Evolutionary conservation across 2,888 invertebrate species (phyloP), one percentile per base, ranked within the genome.

Genomic region (Dasypogon diadema): DNA sequence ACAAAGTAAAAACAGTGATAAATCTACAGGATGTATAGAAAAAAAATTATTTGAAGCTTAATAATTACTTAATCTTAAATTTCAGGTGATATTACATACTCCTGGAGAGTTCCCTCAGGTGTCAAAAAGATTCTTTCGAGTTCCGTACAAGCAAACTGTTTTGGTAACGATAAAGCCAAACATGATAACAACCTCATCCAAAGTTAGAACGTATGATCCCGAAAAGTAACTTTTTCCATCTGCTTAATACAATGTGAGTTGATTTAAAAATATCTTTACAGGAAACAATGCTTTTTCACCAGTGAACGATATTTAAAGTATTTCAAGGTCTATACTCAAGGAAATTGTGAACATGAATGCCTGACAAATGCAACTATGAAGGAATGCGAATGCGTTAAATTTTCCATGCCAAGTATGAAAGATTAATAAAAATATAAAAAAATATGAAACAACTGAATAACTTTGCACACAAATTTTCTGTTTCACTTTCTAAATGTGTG

Each of bases 321-420:
- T 82, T 91, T 88, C 82, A 89, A 89, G 82, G 87, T 89, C 34
- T 91, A 92, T 83, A 91, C 91, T 0, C 91, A 91, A 82, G 87
- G 89, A 63, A 91, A 91, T 84, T 92, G 91, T 81, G 89, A 91
- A 80, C 87, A 90, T 81, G 91, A 91, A 83, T 91, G 91, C 79
- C 84, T 91, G 51, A 87, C 90, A 1, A 91, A 91, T 84, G 89
- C 87, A 78, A 91, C 91, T 0, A 84, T 88, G 73, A 82, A 83
- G 1, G 84, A 85, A 78, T 91, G 91, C 82, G 88, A 87, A 12
- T 91, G 91, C 81, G 90, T 90, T 12, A 88, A 89, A 79, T 90
- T 89, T 79, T 89, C 90, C 78, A 90, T 91, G 90, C 91, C 91
- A 68, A 85, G 88, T 88, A 83, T 86, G 83, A n/a, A n/a, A 6